Base-by-base conservation (phyloP, 2,888 invertebrate species). In the Drosophila rellima region DNA sequence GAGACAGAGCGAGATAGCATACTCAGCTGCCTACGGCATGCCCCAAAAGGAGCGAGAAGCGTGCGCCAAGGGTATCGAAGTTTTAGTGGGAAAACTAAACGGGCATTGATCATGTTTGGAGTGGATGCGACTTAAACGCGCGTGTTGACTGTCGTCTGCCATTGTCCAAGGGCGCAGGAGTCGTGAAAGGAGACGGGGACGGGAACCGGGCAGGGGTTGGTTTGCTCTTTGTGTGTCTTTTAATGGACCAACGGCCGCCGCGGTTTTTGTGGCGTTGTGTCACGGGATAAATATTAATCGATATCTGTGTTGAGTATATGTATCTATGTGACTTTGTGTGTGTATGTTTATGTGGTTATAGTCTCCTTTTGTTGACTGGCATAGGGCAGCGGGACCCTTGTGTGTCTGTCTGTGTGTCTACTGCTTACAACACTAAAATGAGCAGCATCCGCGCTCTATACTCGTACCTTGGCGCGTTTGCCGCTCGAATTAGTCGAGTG, bases 401-500 rank as follows among this genome's bases (percentile, higher is more conserved):
- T 72, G 39, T 57, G 33, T 54, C 44, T 17, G 29, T 54, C n/a
- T 15, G 35, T 37, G 8, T 26, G 5, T 26, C 26, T 26, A 26
- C 61, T 50, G 50, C 61, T 51, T 55, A 52, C 73, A 51, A 52
- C 73, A 51, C 77, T 31, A 47, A 88, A 88, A 74, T 75, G 90
- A 82, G 66, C 88, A 88, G 67, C 69, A 64, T 62, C 55, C 76
- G 52, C 42, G 51, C 47, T 31, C 18, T 48, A 55, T 56, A 69
- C 67, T 60, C 67, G 54, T 69, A 72, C 67, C 66, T 80, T 76
- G 71, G 72, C 68, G 47, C 73, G 65, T 37, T 78, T 70, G 70
- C 70, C 68, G 69, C 77, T 69, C 66, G 88, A 80, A 84, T 83
- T 87, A 82, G 89, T 87, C 80, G 82, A 85, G 88, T 90, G 89